A percentile compares a stretch with the other conserved stretches of the same genome.
Conservation (phyloP, 2,113 vertebrate species). For the Hyaena hyaena region DNA sequence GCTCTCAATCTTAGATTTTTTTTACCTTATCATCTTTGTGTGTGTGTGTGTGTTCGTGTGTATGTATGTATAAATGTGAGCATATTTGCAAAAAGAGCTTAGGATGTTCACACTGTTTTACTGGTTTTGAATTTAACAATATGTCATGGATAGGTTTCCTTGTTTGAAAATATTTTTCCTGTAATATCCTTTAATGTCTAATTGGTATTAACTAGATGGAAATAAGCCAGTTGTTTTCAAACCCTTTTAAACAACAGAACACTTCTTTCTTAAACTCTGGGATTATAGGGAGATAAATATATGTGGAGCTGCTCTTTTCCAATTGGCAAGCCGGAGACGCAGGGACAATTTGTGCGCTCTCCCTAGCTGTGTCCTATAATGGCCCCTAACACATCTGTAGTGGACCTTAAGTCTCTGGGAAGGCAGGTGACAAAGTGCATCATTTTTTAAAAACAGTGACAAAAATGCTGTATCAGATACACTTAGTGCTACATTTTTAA, state of each 20-base stretch:
- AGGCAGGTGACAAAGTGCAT: not conserved
- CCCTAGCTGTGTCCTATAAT: fast-evolving
- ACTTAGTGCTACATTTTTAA: not conserved
- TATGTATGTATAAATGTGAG: not conserved
- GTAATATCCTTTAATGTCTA: not conserved
- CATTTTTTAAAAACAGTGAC: not conserved
- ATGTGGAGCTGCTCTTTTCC: not conserved
- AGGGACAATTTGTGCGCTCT: not conserved
- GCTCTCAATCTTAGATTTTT: not conserved
- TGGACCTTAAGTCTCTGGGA: not conserved
- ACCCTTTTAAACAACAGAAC: not conserved
- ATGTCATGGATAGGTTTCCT: not conserved
- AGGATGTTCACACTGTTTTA: not conserved
- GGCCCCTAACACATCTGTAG: not conserved
- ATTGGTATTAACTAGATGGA: not conserved
- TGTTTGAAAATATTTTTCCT: constrained; percentile 21
- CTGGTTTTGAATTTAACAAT: not conserved
- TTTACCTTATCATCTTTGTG: not conserved
- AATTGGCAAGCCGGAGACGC: not conserved
- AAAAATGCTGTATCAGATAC: not conserved
- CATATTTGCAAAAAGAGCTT: not conserved
- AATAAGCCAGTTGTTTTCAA: not conserved
- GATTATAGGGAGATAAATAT: not conserved
- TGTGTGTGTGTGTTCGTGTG: not conserved
- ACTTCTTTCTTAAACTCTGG: not conserved